phyloP scores from a whole-genome alignment of 53 echinoderm and acorn worm species.

The Holothuria leucospilota region DNA sequence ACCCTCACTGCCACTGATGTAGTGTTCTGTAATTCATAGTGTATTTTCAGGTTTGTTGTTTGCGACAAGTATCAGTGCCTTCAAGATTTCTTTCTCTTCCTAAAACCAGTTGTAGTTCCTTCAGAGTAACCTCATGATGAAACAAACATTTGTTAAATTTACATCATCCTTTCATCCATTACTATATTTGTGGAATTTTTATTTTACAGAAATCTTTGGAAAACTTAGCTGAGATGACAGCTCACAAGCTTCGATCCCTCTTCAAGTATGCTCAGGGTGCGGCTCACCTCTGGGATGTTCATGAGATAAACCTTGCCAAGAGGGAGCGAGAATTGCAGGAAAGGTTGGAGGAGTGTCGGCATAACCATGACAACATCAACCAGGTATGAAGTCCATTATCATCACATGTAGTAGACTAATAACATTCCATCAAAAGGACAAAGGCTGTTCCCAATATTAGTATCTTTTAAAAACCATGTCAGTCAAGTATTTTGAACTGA shows the following conservation, averaged over 20 bases:
- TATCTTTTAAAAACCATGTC: too few species aligned
- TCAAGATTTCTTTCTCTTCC: too few species aligned
- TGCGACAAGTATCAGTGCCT: too few species aligned
- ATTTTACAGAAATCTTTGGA: slow-evolving; percentile 77
- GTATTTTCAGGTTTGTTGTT: too few species aligned
- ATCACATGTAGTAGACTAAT: too few species aligned
- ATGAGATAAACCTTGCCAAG: slow-evolving; percentile 90
- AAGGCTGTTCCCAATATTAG: too few species aligned
- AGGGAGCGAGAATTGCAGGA: slow-evolving; percentile 85
- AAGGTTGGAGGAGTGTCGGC: slow-evolving; percentile 84
- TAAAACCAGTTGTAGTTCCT: neutral
- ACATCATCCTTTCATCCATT: neutral
- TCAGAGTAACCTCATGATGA: neutral
- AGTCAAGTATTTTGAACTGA: too few species aligned
- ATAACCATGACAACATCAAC: slow-evolving; percentile 90
- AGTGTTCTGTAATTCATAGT: too few species aligned
- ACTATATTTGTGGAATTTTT: neutral
- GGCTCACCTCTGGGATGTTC: slow-evolving; percentile 95
- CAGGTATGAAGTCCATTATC: slow-evolving; percentile 60
- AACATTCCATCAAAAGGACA: too few species aligned
- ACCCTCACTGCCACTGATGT: too few species aligned
- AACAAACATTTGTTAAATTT: neutral
- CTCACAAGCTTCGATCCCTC: slow-evolving; percentile 70
- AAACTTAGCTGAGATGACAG: slow-evolving; percentile 71
- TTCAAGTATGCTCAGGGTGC: slow-evolving; percentile 96